phyloP scores from a whole-genome alignment of 37 sponge, comb jelly and placozoan genomes.

The Axinella damicornis region DNA sequence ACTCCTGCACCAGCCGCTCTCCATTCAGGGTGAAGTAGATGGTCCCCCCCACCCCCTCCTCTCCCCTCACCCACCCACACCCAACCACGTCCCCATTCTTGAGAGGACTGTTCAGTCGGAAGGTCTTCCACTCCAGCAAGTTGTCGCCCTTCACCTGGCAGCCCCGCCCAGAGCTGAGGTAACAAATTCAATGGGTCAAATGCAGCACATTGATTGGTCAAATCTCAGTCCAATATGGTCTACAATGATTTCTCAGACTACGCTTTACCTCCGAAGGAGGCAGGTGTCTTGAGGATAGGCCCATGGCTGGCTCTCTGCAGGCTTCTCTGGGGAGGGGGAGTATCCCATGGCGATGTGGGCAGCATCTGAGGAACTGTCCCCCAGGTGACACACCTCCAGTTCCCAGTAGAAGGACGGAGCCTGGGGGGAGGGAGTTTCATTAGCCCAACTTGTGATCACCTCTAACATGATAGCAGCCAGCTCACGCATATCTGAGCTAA shows the following conservation, averaged over 20 bases:
- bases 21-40: conserved; percentile 96
- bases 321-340: conserved; percentile 67
- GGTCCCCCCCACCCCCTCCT: conserved; percentile 50
- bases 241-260: too few species aligned
- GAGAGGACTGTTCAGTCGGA: conserved; percentile 45
- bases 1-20: conserved; percentile 44
- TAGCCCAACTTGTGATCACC: too few species aligned
- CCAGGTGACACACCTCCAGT: conserved; percentile 75
- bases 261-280: conserved; percentile 68
- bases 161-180: conserved; percentile 69
- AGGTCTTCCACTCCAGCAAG: conserved; percentile 67
- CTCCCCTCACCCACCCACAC: conserved; percentile 87
- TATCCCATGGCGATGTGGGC: conserved; percentile 73
- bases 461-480: too few species aligned
- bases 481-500: too few species aligned
- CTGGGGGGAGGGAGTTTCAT: conserved; percentile 17
- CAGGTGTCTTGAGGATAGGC: conserved; percentile 51
- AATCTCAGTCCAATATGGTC: too few species aligned
- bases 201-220: too few species aligned
- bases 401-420: conserved; percentile 98
- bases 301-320: conserved; percentile 43
- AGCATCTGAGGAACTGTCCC: conserved; percentile 52
- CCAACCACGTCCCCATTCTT: conserved; percentile 81
- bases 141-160: conserved; percentile 61
- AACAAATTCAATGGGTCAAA: too few species aligned